Evolutionary conservation across 1,140 invertebrate species (phyloP).

Genomic region (Cyclargus thomasi): DNA sequence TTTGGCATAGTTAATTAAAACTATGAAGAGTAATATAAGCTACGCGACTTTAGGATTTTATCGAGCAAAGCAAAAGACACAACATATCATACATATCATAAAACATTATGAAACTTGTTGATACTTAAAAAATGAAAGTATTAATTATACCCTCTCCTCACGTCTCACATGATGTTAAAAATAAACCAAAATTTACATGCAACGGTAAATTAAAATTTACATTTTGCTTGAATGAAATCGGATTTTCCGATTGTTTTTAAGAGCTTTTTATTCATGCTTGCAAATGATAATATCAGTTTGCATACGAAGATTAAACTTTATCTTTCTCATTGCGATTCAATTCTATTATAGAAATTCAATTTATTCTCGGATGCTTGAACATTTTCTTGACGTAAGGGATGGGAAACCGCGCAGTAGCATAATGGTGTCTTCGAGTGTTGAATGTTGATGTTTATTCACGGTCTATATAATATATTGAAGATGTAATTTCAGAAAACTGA

Average conservation of each 20-base stretch:
- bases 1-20: too few relatives aligned
- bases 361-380: slow-evolving; percentile 6
- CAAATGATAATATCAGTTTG: slow-evolving; percentile 9
- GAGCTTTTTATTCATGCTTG: slow-evolving; percentile 7
- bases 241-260: slow-evolving; percentile 1
- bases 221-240: neutral
- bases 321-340: slow-evolving; percentile 12
- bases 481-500: neutral
- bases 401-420: neutral
- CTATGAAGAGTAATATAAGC: too few relatives aligned
- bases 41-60: too few relatives aligned
- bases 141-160: neutral
- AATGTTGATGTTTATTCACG: neutral
- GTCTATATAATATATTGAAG: neutral
- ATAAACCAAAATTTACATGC: neutral
- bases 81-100: too few relatives aligned
- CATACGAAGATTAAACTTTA: slow-evolving; percentile 12
- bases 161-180: neutral
- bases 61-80: too few relatives aligned
- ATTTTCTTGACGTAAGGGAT: slow-evolving; percentile 11
- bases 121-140: neutral
- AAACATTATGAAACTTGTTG: too few relatives aligned
- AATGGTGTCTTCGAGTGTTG: neutral
- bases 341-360: slow-evolving; percentile 15
- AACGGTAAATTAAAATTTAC: slow-evolving; percentile 1